A percentile compares a stretch with the other conserved stretches of the same genome.
phyloP scores from a whole-genome alignment of 2,113 vertebrate genomes.

The Mesoclemmys tuberculata region DNA sequence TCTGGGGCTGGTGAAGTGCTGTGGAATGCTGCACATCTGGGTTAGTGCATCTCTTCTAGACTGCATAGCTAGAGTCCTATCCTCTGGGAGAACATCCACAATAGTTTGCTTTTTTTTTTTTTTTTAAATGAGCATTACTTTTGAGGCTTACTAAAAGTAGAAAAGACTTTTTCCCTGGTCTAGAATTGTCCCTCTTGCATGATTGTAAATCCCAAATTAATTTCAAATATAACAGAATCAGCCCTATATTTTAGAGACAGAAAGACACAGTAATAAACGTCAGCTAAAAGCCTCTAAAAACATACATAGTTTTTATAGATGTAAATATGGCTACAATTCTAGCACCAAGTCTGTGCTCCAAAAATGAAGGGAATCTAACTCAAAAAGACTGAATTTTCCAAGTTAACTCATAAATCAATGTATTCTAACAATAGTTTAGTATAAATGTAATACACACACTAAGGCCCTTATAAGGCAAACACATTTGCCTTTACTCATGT shows the following conservation, averaged over 20 bases:
- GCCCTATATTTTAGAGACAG: background rate
- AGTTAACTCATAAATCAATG: background rate
- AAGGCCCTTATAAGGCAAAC: background rate
- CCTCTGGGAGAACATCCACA: background rate
- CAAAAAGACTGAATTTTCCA: background rate
- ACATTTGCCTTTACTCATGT: background rate
- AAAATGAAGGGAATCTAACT: background rate
- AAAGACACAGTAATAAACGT: background rate
- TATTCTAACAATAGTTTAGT: background rate
- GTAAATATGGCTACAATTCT: background rate
- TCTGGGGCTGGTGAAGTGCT: background rate
- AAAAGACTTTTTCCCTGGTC: background rate
- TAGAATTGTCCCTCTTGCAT: background rate
- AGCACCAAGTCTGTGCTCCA: background rate
- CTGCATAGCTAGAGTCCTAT: background rate
- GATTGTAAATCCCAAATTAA: background rate
- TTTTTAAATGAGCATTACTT: background rate
- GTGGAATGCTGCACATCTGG: background rate
- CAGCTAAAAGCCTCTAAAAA: background rate
- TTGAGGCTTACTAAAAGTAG: background rate
- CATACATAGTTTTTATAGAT: background rate
- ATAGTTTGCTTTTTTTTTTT: background rate
- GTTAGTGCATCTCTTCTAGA: background rate
- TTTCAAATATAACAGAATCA: background rate
- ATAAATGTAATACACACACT: background rate